Conservation (phyloP, 2,888 invertebrate genomes). For the Rhaphigaster nebulosa region DNA sequence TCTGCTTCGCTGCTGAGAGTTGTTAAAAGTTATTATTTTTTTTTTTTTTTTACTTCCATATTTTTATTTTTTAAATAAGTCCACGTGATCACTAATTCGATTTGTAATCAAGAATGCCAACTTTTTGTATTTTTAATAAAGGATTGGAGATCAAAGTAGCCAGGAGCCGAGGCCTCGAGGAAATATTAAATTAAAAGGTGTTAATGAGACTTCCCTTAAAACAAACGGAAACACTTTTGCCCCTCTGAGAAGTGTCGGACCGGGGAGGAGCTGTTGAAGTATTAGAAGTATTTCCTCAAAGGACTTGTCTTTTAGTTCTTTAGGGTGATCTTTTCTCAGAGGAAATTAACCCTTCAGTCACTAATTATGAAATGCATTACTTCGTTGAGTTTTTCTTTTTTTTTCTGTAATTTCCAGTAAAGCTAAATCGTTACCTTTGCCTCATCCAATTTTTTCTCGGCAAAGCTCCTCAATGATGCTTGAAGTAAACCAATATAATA, state of each 20-base stretch:
- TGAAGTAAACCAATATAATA: neutral
- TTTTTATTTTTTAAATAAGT: neutral
- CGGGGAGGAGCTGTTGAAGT: neutral
- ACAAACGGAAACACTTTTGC: slow-evolving; percentile 51
- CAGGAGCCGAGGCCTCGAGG: neutral
- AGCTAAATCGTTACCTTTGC: neutral
- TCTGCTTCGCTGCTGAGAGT: neutral
- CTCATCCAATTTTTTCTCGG: neutral
- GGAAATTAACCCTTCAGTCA: slow-evolving; percentile 44
- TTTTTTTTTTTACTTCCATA: neutral
- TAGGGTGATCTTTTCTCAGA: slow-evolving; percentile 25
- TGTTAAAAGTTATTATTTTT: neutral
- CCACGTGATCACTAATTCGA: neutral
- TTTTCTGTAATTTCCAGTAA: neutral
- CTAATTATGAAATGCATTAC: slow-evolving; percentile 47
- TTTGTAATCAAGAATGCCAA: neutral
- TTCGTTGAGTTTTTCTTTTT: neutral
- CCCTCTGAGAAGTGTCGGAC: slow-evolving; percentile 25
- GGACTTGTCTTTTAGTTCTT: slow-evolving; percentile 26
- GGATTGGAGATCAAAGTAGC: slow-evolving; percentile 45
- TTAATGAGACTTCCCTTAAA: slow-evolving; percentile 56
- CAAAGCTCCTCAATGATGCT: neutral
- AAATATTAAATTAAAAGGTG: slow-evolving; percentile 55
- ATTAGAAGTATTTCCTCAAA: slow-evolving; percentile 45
- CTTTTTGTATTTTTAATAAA: slow-evolving; percentile 35